A percentile compares a stretch with the other conserved stretches of the same genome.
Evolutionary conservation across 1,140 invertebrate genomes (phyloP).

Genomic region (Araneus ventricosus): DNA sequence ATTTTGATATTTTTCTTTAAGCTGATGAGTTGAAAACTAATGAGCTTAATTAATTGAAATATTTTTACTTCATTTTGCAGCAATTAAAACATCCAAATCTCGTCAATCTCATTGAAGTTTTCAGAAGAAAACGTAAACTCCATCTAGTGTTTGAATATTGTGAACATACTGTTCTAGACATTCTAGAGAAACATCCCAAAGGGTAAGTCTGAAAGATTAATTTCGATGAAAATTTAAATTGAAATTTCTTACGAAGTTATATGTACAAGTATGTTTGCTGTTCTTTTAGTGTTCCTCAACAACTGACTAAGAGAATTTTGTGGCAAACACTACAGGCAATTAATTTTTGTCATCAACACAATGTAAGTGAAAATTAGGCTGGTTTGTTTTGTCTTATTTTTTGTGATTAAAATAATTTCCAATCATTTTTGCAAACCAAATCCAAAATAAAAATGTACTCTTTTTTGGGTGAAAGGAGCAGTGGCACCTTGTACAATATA

Average conservation of each 20-base stretch:
- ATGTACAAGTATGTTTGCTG: neutral
- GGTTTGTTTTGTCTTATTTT: too few species aligned
- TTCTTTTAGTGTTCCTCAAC: conserved; percentile 88
- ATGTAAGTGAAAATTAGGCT: conserved; percentile 79
- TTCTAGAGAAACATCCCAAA: conserved; percentile 94
- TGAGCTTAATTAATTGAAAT: neutral
- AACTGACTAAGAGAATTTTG: conserved; percentile 93
- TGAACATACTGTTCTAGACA: conserved; percentile 97
- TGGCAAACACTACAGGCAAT: conserved; percentile 97
- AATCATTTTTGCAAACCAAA: too few species aligned
- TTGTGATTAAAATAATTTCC: too few species aligned
- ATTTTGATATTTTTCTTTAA: too few species aligned
- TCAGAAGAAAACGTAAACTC: conserved; percentile 95
- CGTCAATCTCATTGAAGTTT: conserved; percentile 98
- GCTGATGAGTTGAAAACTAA: too few species aligned
- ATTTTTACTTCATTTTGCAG: conserved; percentile 83
- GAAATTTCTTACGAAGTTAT: neutral
- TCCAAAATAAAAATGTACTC: too few species aligned
- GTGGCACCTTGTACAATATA: too few species aligned
- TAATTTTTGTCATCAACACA: conserved; percentile 97
- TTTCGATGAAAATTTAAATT: neutral
- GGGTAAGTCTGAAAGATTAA: conserved; percentile 81
- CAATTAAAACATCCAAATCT: conserved; percentile 99
- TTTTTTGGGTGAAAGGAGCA: too few species aligned
- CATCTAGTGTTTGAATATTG: conserved; percentile 99